Conservation (phyloP, 2,113 vertebrate species). For the Pollachius pollachius region DNA sequence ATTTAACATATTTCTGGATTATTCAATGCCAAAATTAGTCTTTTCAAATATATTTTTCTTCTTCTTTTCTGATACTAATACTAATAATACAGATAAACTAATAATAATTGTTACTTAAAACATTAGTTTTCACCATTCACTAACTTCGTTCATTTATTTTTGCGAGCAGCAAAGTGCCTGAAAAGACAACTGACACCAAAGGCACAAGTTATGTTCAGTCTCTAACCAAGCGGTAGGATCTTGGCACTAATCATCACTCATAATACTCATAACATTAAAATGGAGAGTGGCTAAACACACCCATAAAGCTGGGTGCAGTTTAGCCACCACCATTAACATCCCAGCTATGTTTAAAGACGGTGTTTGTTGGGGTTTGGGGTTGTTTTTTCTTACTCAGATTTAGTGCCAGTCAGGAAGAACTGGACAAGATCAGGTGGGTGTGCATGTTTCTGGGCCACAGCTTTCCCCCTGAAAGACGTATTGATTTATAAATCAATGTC, state of each 20-base stretch:
- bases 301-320: not conserved
- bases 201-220: conserved; percentile 53
- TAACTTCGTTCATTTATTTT: conserved; percentile 1
- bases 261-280: not conserved
- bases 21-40: not conserved
- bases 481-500: not conserved
- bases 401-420: conserved; percentile 43
- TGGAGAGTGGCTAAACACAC: not conserved
- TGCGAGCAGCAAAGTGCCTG: conserved; percentile 30
- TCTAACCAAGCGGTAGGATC: conserved; percentile 61
- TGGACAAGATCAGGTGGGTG: conserved; percentile 52
- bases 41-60: not conserved
- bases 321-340: not conserved
- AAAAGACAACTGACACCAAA: conserved; percentile 26
- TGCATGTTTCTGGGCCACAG: not conserved
- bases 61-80: no score
- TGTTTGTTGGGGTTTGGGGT: not conserved
- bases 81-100: not conserved
- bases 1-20: no score
- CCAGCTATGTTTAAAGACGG: not conserved
- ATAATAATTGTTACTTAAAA: not conserved
- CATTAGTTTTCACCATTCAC: not conserved
- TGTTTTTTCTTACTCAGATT: conserved; percentile 57
- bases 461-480: not conserved
- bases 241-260: not conserved